Percentiles rank a stretch among this genome's conserved stretches.
These are phyloP conservation scores for Clarias batrachus DNA, from an alignment of 2,113 vertebrate species.

Conservation along the genomic window DNA sequence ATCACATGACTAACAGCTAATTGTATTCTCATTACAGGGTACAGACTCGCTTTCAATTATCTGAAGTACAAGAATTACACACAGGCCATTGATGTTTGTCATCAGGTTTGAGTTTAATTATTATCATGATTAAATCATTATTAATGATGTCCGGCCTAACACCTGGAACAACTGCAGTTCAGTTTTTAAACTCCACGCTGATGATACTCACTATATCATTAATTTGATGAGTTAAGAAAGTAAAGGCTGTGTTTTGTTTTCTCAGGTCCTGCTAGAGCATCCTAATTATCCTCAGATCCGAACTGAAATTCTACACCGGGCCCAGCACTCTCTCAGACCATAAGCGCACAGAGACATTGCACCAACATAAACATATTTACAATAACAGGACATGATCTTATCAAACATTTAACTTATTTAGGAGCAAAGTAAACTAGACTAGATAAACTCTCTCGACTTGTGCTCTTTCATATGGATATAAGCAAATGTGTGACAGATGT, in stretches of 20 bases:
- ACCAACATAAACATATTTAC: neutral
- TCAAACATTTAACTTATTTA: neutral
- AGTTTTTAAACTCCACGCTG: too few species aligned
- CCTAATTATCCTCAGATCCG: constrained; percentile 73
- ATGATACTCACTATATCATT: neutral
- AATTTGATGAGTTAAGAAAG: neutral
- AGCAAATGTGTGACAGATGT: neutral
- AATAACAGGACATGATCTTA: neutral
- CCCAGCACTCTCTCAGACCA: constrained; percentile 63
- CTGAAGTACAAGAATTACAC: constrained; percentile 73
- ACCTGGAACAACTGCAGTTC: neutral
- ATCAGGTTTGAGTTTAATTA: constrained; percentile 53
- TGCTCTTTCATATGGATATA: neutral
- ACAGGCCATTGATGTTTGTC: constrained; percentile 71
- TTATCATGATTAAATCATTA: too few species aligned
- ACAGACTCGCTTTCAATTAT: constrained; percentile 76
- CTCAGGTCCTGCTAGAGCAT: constrained; percentile 67
- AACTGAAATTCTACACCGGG: constrained; percentile 72
- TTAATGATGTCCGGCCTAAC: neutral
- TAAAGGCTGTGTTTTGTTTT: neutral
- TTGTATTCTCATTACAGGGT: constrained; percentile 61
- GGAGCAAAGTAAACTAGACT: neutral
- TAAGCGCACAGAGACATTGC: constrained; percentile 43
- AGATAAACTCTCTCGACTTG: neutral
- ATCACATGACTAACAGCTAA: neutral